Evolutionary conservation across 2,113 vertebrate species (phyloP).

Genomic region (Noctilio leporinus): DNA sequence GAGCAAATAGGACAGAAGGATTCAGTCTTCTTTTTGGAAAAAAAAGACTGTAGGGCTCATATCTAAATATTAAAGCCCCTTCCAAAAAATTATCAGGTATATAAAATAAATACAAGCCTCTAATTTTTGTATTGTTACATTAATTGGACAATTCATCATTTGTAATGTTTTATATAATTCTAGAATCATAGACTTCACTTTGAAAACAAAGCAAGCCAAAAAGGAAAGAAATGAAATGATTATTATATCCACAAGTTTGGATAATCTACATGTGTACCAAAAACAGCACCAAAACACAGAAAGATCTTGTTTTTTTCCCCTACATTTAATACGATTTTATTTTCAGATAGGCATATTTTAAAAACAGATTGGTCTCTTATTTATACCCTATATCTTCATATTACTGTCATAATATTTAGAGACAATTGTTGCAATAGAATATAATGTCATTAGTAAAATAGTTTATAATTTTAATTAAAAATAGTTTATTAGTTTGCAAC

Average conservation of each 20-base stretch:
- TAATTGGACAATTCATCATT: background rate
- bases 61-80: background rate
- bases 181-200: background rate
- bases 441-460: background rate
- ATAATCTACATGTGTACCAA: constrained; percentile 7
- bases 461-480: constrained; percentile 33
- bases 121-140: background rate
- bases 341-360: background rate
- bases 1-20: background rate
- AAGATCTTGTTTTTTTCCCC: background rate
- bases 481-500: background rate
- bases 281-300: background rate
- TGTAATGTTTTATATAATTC: background rate
- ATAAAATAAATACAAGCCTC: background rate
- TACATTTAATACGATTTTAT: background rate
- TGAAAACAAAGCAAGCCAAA: background rate
- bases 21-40: background rate
- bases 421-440: background rate
- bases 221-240: background rate
- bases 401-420: constrained; percentile 45
- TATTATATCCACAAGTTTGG: background rate
- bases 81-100: background rate
- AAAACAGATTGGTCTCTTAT: constrained; percentile 23
- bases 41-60: background rate
- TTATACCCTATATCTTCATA: background rate